Percentiles rank a stretch among this genome's conserved stretches.
Conservation (phyloP, 1,140 invertebrate species). For the Leptonema lineaticorne region DNA sequence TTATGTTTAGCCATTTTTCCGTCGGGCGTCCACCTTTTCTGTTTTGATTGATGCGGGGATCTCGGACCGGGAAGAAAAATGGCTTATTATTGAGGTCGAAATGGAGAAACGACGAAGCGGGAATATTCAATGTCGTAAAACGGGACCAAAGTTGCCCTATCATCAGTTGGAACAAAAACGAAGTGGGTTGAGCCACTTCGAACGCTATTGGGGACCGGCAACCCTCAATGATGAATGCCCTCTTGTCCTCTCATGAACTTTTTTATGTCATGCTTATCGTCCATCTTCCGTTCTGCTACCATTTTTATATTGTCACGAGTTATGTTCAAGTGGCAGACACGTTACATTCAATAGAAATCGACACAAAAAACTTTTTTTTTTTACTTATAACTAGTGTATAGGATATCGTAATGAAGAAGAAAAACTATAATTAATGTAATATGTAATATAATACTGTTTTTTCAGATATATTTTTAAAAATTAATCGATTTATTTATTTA, state of each 20-base stretch:
- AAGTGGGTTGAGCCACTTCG: neutral
- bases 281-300: neutral
- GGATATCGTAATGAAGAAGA: too few relatives aligned
- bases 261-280: neutral
- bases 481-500: too few relatives aligned
- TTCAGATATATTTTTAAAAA: too few relatives aligned
- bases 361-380: too few relatives aligned
- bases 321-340: neutral
- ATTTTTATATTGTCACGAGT: neutral
- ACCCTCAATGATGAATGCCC: neutral
- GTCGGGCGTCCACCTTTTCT: neutral
- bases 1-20: conserved; percentile 17
- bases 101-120: neutral
- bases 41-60: conserved; percentile 23
- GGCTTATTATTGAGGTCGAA: conserved; percentile 12
- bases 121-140: conserved; percentile 2
- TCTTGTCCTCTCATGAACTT: neutral
- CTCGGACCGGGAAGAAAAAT: conserved; percentile 19
- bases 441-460: too few relatives aligned
- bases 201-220: neutral
- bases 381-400: too few relatives aligned
- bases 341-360: neutral
- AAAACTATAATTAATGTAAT: too few relatives aligned
- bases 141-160: conserved; percentile 2
- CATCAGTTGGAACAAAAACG: conserved; percentile 8